These are phyloP conservation scores for Sinotaia quadrata DNA, from an alignment of 2,888 invertebrate species.

Conservation along the genomic window DNA sequence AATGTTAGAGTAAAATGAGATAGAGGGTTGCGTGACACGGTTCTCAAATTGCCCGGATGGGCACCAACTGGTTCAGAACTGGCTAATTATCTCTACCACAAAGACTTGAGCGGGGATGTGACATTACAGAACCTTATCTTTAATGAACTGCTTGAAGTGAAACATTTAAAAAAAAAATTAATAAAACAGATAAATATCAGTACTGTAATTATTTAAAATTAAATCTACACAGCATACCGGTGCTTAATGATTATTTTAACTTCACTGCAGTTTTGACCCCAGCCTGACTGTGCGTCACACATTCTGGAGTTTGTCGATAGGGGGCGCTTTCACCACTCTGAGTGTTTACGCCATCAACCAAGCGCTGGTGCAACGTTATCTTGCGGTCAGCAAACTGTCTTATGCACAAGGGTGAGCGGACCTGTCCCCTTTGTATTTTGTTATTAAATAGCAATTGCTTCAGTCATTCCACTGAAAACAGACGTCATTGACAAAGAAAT, in stretches of 20 bases:
- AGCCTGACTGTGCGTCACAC: slow-evolving; percentile 88
- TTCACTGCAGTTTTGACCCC: slow-evolving; percentile 77
- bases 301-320: slow-evolving; percentile 87
- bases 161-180: not conserved
- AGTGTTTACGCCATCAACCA: slow-evolving; percentile 95
- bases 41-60: too few species aligned
- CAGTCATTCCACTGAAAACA: too few species aligned
- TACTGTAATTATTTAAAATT: not conserved
- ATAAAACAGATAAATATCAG: not conserved
- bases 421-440: too few species aligned
- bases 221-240: not conserved
- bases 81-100: too few species aligned
- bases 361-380: slow-evolving; percentile 92
- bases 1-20: too few species aligned
- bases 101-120: too few species aligned
- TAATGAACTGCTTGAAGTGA: not conserved
- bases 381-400: slow-evolving; percentile 76
- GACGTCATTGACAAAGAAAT: too few species aligned
- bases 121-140: not conserved
- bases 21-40: too few species aligned
- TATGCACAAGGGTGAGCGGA: slow-evolving; percentile 49
- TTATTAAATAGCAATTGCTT: too few species aligned
- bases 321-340: slow-evolving; percentile 89
- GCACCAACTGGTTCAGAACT: too few species aligned
- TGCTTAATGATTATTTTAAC: not conserved